Conservation (phyloP, 2,113 vertebrate genomes). For the Lagenorhynchus albirostris region DNA sequence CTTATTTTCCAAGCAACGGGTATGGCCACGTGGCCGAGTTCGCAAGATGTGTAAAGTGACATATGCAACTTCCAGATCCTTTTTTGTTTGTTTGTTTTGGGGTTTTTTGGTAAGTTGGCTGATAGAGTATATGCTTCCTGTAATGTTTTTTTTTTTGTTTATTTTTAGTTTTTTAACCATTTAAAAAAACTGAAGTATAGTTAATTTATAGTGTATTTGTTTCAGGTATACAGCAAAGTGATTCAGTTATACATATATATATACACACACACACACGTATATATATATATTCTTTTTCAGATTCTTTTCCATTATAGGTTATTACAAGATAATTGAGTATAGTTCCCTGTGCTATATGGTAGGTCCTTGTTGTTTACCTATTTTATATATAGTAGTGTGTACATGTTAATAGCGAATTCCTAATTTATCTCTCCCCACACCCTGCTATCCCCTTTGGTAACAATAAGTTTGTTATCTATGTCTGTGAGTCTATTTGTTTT, state of each 20-base stretch:
- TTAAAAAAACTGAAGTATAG: not conserved
- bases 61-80: not conserved
- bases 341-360: not conserved
- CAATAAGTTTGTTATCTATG: too few relatives aligned
- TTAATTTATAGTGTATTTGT: not conserved
- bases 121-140: not conserved
- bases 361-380: not conserved
- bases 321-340: not conserved
- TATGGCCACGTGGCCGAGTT: not conserved
- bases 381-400: not conserved
- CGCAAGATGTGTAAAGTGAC: not conserved
- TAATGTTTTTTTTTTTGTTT: not conserved
- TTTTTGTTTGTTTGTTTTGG: not conserved
- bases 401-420: too few relatives aligned
- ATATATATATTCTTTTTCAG: not conserved
- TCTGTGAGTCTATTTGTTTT: too few relatives aligned
- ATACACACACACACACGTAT: accelerated
- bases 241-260: not conserved
- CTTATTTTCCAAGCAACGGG: not conserved
- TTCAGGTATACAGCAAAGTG: not conserved
- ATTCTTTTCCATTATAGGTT: not conserved
- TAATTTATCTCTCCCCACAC: too few relatives aligned
- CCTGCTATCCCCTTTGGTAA: too few relatives aligned
- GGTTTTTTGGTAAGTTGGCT: not conserved
- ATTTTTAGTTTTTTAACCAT: not conserved